A percentile compares a stretch with the other conserved stretches of the same genome.
Evolutionary conservation across 2,797 vertebrate species (phyloP).

Genomic region (Lepilemur septentrionalis): DNA sequence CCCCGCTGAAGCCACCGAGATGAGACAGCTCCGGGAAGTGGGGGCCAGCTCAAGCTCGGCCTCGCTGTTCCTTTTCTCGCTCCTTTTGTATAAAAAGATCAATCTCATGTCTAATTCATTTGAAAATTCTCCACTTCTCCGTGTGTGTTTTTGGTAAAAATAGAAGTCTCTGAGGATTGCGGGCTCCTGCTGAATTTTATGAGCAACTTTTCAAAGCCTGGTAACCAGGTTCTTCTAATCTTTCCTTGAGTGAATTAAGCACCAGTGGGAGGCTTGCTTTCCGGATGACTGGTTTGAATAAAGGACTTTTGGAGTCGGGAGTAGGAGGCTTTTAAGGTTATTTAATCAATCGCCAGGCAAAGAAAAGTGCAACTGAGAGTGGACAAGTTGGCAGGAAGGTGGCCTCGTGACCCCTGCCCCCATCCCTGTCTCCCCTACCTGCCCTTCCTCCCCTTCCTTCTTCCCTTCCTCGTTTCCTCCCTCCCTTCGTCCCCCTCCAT

Average conservation of each 20-base stretch:
- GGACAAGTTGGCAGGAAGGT: not conserved
- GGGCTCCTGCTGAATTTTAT: slow-evolving; percentile 75
- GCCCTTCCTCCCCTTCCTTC: no score
- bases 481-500: no score
- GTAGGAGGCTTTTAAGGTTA: slow-evolving; percentile 70
- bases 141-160: slow-evolving; percentile 78
- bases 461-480: no score
- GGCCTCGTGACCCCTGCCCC: not conserved
- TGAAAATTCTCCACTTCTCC: slow-evolving; percentile 74
- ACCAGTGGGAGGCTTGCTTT: slow-evolving; percentile 65
- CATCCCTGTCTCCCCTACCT: no score
- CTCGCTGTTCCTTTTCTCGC: not conserved
- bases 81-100: slow-evolving; percentile 74
- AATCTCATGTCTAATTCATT: slow-evolving; percentile 80
- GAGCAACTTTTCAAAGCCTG: slow-evolving; percentile 72
- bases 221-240: slow-evolving; percentile 72
- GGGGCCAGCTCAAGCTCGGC: not conserved
- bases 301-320: slow-evolving; percentile 51
- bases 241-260: slow-evolving; percentile 73
- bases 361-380: not conserved
- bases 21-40: not conserved
- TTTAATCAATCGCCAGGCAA: slow-evolving; percentile 17
- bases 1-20: not conserved
- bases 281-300: slow-evolving; percentile 61
- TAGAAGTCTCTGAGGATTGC: slow-evolving; percentile 77